Conservation (phyloP, 1,140 invertebrate genomes). For the Drosophila sucinea region DNA sequence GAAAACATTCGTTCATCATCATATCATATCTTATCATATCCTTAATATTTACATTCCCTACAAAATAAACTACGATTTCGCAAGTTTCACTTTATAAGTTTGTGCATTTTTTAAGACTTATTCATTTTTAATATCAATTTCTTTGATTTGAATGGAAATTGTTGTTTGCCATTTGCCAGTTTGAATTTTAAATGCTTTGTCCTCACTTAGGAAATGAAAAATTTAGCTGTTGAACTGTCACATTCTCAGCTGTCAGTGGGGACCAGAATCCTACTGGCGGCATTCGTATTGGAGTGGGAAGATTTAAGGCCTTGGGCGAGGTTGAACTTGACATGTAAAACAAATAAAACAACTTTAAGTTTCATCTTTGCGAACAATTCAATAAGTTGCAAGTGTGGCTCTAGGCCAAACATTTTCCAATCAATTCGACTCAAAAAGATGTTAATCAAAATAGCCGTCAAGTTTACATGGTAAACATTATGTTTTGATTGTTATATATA, state of each 20-base stretch:
- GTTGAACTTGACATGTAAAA: slow-evolving; percentile 29
- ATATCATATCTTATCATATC: too few relatives aligned
- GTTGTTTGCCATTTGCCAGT: background rate
- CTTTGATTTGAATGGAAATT: background rate
- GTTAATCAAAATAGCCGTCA: background rate
- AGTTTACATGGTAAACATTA: slow-evolving; percentile 53
- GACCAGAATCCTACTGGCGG: background rate
- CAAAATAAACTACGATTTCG: too few relatives aligned
- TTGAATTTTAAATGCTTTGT: background rate
- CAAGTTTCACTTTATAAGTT: background rate
- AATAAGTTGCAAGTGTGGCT: slow-evolving; percentile 7
- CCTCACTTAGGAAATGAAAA: slow-evolving; percentile 14
- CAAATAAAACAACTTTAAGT: slow-evolving; percentile 1
- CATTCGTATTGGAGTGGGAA: background rate
- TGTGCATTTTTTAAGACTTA: background rate
- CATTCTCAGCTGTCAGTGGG: slow-evolving; percentile 39
- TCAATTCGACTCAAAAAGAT: slow-evolving; percentile 21
- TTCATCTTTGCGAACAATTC: background rate
- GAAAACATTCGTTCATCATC: too few relatives aligned
- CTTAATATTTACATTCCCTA: too few relatives aligned
- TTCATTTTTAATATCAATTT: background rate
- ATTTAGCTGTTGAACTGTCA: slow-evolving; percentile 10
- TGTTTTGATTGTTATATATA: slow-evolving; percentile 32
- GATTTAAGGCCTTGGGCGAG: slow-evolving; percentile 20
- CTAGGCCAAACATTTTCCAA: slow-evolving; percentile 40